Conservation (phyloP, 2,113 vertebrate genomes). For the Orycteropus afer region DNA sequence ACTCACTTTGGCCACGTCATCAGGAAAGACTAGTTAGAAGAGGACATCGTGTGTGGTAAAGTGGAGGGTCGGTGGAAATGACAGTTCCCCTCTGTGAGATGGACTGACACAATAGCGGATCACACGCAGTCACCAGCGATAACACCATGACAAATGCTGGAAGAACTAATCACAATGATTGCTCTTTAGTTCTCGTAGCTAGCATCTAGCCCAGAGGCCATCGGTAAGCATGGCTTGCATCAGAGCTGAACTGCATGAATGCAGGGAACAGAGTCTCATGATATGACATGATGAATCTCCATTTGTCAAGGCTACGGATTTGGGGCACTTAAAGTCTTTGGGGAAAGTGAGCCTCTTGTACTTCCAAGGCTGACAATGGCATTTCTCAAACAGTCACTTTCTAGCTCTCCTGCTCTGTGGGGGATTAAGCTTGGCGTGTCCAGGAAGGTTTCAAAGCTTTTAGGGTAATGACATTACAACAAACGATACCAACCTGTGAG, state of each 20-base stretch:
- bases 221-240: rapidly evolving
- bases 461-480: slow-evolving; percentile 53
- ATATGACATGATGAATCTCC: neutral
- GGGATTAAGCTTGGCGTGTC: neutral
- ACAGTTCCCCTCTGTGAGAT: neutral
- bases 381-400: neutral
- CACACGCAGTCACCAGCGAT: rapidly evolving
- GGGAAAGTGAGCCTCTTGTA: neutral
- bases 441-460: slow-evolving; percentile 22
- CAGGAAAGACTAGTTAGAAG: neutral
- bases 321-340: neutral
- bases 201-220: neutral
- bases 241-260: neutral
- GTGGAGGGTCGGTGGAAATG: neutral
- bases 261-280: neutral
- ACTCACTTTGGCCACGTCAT: neutral
- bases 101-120: neutral
- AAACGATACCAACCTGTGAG: neutral
- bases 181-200: neutral
- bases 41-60: neutral
- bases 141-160: neutral
- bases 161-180: neutral
- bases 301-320: neutral
- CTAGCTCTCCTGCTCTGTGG: neutral
- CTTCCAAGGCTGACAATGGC: neutral